Evolutionary conservation across 2,888 invertebrate species (phyloP).

Genomic region (Alitta virens): DNA sequence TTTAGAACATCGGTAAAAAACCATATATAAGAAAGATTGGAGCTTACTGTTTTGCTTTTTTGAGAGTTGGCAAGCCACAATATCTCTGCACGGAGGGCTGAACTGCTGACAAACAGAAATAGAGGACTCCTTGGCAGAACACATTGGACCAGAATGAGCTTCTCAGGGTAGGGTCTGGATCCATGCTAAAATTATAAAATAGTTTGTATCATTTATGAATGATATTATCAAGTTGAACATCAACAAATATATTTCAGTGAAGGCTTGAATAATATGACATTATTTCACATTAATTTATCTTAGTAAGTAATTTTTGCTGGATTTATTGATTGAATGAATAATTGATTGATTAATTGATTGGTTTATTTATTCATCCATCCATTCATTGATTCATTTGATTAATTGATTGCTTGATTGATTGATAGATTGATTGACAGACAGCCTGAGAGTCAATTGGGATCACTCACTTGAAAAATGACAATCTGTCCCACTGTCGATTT

Average conservation of each 20-base stretch:
- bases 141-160: background rate
- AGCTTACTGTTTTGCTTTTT: background rate
- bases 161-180: background rate
- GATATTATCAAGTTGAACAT: too few relatives aligned
- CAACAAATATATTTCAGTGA: too few relatives aligned
- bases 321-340: too few relatives aligned
- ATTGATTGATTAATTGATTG: too few relatives aligned
- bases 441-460: too few relatives aligned
- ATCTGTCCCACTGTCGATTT: background rate
- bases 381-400: too few relatives aligned
- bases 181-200: background rate
- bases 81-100: slow-evolving; percentile 2
- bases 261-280: background rate
- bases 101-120: background rate
- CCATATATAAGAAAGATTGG: background rate
- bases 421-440: too few relatives aligned
- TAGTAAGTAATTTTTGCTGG: too few relatives aligned
- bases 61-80: background rate
- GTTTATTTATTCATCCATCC: too few relatives aligned
- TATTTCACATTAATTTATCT: background rate
- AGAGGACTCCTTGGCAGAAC: background rate
- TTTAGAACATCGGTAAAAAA: too few relatives aligned
- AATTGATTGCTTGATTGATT: too few relatives aligned
- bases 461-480: background rate
- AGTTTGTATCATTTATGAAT: too few relatives aligned